phyloP scores from a whole-genome alignment of 2,797 vertebrate species.

The Columba guinea region DNA sequence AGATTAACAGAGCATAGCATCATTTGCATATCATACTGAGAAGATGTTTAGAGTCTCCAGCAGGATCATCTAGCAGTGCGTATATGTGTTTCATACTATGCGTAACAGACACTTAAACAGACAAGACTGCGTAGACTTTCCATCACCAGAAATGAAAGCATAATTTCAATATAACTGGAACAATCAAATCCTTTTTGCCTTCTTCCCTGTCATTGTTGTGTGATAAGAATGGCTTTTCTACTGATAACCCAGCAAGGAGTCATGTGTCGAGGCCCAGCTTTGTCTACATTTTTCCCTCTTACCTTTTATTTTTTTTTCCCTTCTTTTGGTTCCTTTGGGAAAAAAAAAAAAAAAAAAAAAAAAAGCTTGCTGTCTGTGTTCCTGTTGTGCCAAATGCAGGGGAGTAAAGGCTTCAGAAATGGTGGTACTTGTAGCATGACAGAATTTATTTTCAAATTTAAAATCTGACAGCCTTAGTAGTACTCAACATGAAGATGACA shows the following conservation, averaged over 20 bases:
- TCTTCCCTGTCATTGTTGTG: background rate
- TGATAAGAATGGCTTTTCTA: background rate
- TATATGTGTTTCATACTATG: background rate
- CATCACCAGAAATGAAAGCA: background rate
- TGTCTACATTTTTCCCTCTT: background rate
- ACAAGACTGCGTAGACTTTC: background rate
- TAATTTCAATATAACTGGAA: background rate
- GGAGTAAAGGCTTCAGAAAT: background rate
- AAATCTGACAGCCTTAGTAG: background rate
- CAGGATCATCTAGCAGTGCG: background rate
- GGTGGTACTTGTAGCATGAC: background rate
- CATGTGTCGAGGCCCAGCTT: background rate
- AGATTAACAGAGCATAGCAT: background rate
- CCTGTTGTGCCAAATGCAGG: background rate
- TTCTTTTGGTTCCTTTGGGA: no score
- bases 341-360: no score
- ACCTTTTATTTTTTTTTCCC: background rate
- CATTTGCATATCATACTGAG: background rate
- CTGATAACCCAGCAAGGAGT: background rate
- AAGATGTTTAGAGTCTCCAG: background rate
- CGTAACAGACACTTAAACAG: slow-evolving; percentile 25
- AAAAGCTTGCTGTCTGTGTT: background rate
- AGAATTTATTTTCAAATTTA: background rate
- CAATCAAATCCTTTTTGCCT: background rate
- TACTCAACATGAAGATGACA: background rate